These are phyloP conservation scores for Pachyseris speciosa DNA, from an alignment of 64 coral and sea anemone genomes.

Conservation along the genomic window DNA sequence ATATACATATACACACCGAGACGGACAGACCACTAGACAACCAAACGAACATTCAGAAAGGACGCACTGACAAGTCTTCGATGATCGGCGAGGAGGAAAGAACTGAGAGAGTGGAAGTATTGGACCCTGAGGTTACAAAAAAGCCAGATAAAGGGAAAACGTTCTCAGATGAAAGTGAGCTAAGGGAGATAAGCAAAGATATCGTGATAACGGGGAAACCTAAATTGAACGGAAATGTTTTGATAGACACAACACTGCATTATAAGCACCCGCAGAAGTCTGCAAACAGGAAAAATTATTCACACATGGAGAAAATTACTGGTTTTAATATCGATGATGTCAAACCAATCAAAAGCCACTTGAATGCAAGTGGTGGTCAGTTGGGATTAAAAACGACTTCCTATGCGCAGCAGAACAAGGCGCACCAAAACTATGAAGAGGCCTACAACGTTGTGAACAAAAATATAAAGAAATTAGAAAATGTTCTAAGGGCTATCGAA, in stretches of 20 bases:
- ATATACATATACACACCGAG: conserved; percentile 2
- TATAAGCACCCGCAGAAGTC: not conserved
- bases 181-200: not conserved
- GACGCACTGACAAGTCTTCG: not conserved
- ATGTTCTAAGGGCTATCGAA: conserved; percentile 14
- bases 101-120: not conserved
- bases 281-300: not conserved
- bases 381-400: not conserved
- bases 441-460: conserved; percentile 24
- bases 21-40: not conserved
- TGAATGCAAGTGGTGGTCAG: not conserved
- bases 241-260: not conserved
- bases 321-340: not conserved
- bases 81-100: not conserved
- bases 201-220: conserved; percentile 23
- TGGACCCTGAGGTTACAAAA: not conserved
- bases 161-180: not conserved
- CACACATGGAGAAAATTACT: not conserved
- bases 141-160: not conserved
- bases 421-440: not conserved
- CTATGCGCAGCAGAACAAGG: not conserved
- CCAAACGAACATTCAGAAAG: not conserved
- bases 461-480: conserved; percentile 18
- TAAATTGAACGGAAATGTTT: not conserved
- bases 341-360: not conserved